Evolutionary conservation across 2,888 invertebrate species (phyloP).

Genomic region (Andricus curvator): DNA sequence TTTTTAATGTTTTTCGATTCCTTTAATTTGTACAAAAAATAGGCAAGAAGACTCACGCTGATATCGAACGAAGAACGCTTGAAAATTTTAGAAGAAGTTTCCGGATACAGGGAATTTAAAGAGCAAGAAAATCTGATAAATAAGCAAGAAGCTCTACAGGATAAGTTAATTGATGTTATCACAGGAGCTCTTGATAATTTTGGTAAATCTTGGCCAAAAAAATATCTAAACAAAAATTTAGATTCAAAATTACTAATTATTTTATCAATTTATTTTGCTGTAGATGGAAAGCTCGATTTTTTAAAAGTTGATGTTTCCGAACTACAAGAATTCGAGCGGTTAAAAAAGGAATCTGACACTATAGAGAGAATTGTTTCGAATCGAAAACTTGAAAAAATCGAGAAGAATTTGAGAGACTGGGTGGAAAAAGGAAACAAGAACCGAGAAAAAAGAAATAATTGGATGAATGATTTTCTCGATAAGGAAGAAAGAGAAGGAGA

Average conservation of each 20-base stretch:
- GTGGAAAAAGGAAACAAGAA: not conserved
- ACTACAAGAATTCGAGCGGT: not conserved
- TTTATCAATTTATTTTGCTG: not conserved
- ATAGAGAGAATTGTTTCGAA: not conserved
- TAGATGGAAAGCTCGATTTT: not conserved
- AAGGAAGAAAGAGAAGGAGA: not conserved
- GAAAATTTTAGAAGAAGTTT: slow-evolving; percentile 2
- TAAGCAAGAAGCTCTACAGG: not conserved
- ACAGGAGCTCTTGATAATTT: too few species aligned
- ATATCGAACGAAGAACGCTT: not conserved
- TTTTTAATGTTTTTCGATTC: not conserved
- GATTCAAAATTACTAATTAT: too few species aligned
- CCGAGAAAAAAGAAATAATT: not conserved
- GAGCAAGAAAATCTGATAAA: not conserved
- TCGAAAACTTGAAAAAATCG: not conserved
- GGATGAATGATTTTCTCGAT: not conserved
- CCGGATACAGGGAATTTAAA: not conserved
- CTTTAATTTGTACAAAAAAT: not conserved
- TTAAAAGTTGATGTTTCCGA: not conserved
- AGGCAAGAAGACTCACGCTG: not conserved
- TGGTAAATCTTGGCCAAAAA: not conserved
- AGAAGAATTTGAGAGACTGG: not conserved
- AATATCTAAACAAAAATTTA: too few species aligned
- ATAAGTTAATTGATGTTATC: not conserved
- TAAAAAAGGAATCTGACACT: not conserved